A percentile compares a stretch with the other conserved stretches of the same genome.
phyloP scores from a whole-genome alignment of 2,888 invertebrate species.

The Horisme vitalbata region DNA sequence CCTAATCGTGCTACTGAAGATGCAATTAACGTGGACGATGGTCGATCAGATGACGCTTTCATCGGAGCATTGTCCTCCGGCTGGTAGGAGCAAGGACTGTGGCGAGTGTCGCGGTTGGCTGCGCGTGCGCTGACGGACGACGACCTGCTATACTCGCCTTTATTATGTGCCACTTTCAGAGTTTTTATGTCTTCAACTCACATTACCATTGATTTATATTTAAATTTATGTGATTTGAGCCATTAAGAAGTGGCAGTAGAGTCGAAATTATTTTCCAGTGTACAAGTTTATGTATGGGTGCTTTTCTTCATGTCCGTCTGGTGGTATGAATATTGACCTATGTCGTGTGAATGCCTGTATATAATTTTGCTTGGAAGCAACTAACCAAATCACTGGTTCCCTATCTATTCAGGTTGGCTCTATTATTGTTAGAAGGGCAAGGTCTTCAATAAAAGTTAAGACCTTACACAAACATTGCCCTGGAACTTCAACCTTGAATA shows the following conservation, averaged over 20 bases:
- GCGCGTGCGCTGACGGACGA: conserved; percentile 56
- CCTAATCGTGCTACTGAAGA: conserved; percentile 12
- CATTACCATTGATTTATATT: conserved; percentile 5
- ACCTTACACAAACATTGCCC: neutral
- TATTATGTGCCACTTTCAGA: conserved; percentile 40
- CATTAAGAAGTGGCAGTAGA: too few relatives aligned
- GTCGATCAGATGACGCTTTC: conserved; percentile 30
- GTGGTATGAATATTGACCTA: neutral
- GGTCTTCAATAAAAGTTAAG: neutral
- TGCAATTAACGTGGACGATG: conserved; percentile 36
- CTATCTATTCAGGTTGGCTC: neutral
- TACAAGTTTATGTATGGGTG: neutral
- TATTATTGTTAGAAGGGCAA: conserved; percentile 4
- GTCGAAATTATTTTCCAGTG: neutral
- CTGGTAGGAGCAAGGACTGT: conserved; percentile 57
- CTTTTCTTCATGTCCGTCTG: neutral
- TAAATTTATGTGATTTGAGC: neutral
- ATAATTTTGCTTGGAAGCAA: neutral
- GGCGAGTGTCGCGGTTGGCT: conserved; percentile 56
- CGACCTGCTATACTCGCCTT: conserved; percentile 52
- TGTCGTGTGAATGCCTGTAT: neutral
- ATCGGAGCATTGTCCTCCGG: conserved; percentile 60
- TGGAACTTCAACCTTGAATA: conserved; percentile 6
- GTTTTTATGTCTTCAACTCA: conserved; percentile 10
- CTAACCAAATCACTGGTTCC: neutral